Conservation (phyloP, 1,140 invertebrate genomes). For the Chlorops oryzae region DNA sequence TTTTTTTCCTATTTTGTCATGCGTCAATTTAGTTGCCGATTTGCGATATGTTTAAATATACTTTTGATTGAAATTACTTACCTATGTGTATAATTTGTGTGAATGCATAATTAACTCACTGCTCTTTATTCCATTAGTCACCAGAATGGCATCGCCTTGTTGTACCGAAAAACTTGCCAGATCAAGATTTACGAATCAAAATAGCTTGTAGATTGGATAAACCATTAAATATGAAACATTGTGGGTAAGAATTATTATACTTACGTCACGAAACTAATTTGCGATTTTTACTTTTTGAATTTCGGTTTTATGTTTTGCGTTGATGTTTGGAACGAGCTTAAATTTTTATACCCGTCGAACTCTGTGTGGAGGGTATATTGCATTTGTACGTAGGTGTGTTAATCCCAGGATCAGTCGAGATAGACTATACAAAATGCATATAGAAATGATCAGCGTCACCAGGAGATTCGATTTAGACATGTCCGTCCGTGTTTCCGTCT, state of each 20-base stretch:
- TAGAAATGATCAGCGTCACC: too few relatives aligned
- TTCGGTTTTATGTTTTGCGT: background rate
- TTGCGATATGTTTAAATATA: background rate
- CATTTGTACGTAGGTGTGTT: too few relatives aligned
- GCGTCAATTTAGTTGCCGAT: too few relatives aligned
- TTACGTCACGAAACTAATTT: background rate
- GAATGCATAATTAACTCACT: constrained; percentile 5
- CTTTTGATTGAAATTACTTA: background rate
- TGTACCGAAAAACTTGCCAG: constrained; percentile 87
- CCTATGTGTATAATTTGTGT: background rate
- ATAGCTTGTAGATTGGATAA: constrained; percentile 98
- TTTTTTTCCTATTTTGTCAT: too few relatives aligned
- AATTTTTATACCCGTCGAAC: too few relatives aligned
- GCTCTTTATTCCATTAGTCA: constrained; percentile 50
- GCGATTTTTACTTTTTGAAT: background rate
- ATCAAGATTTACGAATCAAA: constrained; percentile 95
- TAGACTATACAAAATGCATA: too few relatives aligned
- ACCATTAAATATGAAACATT: constrained; percentile 98
- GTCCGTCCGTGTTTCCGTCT: too few relatives aligned
- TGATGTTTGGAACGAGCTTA: too few relatives aligned
- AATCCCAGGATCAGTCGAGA: too few relatives aligned
- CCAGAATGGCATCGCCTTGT: constrained; percentile 98
- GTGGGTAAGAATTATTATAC: constrained; percentile 57
- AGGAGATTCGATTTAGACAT: too few relatives aligned
- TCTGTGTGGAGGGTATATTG: too few relatives aligned